These are phyloP conservation scores for Drosophila orena DNA, from an alignment of 1,140 invertebrate species.

Conservation along the genomic window DNA sequence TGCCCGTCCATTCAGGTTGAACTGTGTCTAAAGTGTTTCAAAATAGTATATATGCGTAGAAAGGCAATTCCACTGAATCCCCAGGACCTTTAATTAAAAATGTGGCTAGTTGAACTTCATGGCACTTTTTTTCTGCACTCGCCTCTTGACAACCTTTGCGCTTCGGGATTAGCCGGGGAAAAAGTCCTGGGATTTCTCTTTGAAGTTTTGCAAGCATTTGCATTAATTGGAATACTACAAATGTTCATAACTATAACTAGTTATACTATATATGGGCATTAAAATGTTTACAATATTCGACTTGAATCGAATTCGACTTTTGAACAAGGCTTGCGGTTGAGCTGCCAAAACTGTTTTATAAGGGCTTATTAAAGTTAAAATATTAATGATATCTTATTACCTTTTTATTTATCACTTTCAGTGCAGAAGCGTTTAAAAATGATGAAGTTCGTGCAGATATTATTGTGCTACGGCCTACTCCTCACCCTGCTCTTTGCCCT, in stretches of 20 bases:
- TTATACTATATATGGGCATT: background rate
- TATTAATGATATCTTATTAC: background rate
- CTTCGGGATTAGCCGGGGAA: constrained; percentile 9
- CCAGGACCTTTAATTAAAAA: constrained; percentile 49
- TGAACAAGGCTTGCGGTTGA: no score
- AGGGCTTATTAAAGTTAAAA: no score
- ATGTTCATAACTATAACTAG: background rate
- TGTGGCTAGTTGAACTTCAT: constrained; percentile 17
- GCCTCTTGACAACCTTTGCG: constrained; percentile 22
- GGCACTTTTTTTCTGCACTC: background rate
- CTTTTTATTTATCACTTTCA: constrained; percentile 14
- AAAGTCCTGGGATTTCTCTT: constrained; percentile 1
- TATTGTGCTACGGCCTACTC: constrained; percentile 65
- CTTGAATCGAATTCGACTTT: background rate
- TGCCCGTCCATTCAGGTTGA: constrained; percentile 6
- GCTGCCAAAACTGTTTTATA: background rate
- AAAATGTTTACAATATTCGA: constrained; percentile 3
- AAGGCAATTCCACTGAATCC: constrained; percentile 3
- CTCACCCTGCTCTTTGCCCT: constrained; percentile 54
- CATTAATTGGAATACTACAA: constrained; percentile 2
- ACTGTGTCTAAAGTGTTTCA: background rate
- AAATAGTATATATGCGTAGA: background rate
- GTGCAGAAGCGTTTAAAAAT: constrained; percentile 38
- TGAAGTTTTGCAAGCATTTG: constrained; percentile 5
- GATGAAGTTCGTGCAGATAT: constrained; percentile 70